Evolutionary conservation across 2,797 vertebrate species (phyloP).

Genomic region (Lacerta bilineata): DNA sequence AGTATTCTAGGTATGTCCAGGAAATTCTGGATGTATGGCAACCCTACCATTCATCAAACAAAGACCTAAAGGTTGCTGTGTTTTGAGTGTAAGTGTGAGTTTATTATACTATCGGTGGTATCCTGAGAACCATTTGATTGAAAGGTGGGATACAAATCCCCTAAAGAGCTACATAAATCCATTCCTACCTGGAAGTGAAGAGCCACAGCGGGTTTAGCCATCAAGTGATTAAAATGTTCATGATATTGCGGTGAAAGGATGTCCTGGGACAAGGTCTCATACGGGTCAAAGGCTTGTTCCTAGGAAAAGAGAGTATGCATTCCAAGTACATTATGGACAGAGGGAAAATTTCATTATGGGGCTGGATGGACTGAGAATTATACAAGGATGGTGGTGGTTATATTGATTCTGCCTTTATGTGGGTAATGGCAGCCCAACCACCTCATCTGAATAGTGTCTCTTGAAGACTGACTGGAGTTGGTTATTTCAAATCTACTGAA

Average conservation of each 20-base stretch:
- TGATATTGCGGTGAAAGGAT: slow-evolving; percentile 93
- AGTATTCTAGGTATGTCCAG: too few relatives aligned
- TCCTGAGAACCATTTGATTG: not conserved
- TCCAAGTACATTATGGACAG: not conserved
- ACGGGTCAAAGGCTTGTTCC: slow-evolving; percentile 99
- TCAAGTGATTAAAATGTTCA: slow-evolving; percentile 93
- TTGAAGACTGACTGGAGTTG: not conserved
- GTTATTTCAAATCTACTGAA: not conserved
- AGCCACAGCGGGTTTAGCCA: slow-evolving; percentile 89
- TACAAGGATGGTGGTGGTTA: not conserved
- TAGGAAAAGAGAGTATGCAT: slow-evolving; percentile 67
- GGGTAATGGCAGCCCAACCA: not conserved
- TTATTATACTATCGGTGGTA: not conserved
- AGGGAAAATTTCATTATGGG: not conserved
- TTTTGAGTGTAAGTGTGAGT: not conserved
- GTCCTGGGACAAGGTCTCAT: slow-evolving; percentile 96
- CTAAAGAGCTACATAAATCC: not conserved
- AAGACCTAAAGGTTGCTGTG: not conserved
- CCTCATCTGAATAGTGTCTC: not conserved
- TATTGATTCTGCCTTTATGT: not conserved
- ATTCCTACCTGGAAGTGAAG: slow-evolving; percentile 92
- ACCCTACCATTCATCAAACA: too few relatives aligned
- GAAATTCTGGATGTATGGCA: too few relatives aligned
- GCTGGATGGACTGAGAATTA: not conserved
- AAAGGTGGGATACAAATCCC: not conserved